A percentile compares a stretch with the other conserved stretches of the same genome.
Evolutionary conservation across 2,113 vertebrate genomes (phyloP).

Genomic region (Oceanodroma tethys): DNA sequence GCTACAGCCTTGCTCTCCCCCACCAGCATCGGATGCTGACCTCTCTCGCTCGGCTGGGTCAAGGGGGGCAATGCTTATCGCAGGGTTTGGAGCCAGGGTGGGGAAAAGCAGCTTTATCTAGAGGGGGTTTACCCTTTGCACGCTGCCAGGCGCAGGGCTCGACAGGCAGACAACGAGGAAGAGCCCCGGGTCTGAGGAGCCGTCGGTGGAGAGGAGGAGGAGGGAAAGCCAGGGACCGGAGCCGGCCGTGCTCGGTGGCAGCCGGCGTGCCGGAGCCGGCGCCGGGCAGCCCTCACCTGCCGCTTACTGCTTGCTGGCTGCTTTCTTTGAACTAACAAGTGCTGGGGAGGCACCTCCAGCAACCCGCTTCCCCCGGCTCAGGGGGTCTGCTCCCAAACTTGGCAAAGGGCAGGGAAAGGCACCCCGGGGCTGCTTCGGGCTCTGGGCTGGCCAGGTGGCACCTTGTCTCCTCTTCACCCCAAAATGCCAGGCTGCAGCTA

Average conservation of each 20-base stretch:
- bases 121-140: background rate
- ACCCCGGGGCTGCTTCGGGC: background rate
- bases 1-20: background rate
- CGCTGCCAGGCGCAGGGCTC: background rate
- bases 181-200: background rate
- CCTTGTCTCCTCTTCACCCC: background rate
- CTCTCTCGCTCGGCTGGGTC: background rate
- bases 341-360: background rate
- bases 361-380: background rate
- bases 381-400: background rate
- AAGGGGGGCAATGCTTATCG: background rate
- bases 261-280: accelerated
- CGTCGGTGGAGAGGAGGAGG: background rate
- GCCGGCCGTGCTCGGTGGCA: accelerated
- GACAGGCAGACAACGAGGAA: background rate
- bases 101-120: background rate
- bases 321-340: background rate
- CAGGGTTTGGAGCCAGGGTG: background rate
- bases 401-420: background rate
- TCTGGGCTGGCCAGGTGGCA: background rate
- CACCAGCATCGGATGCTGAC: accelerated
- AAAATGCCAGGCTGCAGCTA: background rate
- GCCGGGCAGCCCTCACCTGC: background rate
- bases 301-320: background rate
- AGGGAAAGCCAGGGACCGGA: background rate